Evolutionary conservation across 2,113 vertebrate species (phyloP), one percentile per base, ranked within the genome.

Genomic region (Atrichornis clamosus): DNA sequence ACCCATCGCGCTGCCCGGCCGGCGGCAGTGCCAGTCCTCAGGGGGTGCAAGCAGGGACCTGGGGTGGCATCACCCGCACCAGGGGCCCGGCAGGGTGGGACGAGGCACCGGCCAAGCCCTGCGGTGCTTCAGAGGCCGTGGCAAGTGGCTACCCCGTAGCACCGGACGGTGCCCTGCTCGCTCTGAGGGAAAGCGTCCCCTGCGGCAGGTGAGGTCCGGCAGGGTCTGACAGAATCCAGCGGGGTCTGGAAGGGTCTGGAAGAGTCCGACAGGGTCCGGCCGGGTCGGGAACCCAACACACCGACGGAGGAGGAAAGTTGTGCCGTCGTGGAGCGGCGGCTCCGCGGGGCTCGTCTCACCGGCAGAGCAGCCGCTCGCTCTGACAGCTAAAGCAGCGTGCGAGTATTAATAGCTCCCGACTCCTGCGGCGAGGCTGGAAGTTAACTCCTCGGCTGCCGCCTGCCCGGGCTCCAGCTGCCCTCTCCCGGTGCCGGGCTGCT

Each of bases 371-470:
- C 94, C 83, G 87, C 93, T 97, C 70, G 74, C 95, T 97, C 97
- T 93, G 97, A 97, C 97, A 95, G 97, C 96, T 95, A 24, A 89
- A 97, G 92, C 96, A 52, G 97, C 56, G 92, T 95, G 97, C 24
- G 93, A 74, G 97, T 98, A 98, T 98, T 98, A 98, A 98, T 98
- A 98, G 98, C 98, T 98, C 97, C 80, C 93, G 97, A 95, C 97
- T 97, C 97, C 96, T 74, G 96, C 93, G 68, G 97, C 23, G 96
- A 97, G 97, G 95, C 60, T 78, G 96, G 75, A 87, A 92, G 84
- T 98, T 98, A 98, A 98, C 98, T 97, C 98, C 92, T 98, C 77
- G 13, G 41, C 84, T 97, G 95, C 98, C 95, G 21, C 72, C 85
- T 85, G 73, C 68, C 87, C 16, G 19, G 24, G n/a, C 80, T 90